Evolutionary conservation across 2,888 invertebrate genomes (phyloP), one percentile per base, ranked within the genome.

Genomic region (Stomorhina lunata): DNA sequence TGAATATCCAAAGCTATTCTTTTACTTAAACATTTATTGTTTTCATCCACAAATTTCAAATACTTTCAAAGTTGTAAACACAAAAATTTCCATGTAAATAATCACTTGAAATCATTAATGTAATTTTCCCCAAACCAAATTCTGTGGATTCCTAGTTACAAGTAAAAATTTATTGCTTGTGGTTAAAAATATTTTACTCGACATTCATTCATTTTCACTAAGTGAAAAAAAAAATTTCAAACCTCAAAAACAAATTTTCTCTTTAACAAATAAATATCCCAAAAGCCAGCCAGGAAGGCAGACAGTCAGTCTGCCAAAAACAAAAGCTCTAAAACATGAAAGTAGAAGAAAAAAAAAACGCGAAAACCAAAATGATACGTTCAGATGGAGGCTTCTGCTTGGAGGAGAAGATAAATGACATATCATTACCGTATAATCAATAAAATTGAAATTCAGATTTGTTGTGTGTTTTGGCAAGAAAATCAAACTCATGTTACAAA

Each of bases 341-440:
- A n/a, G 2, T n/a, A 0, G 6, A 37, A 17, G 25, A 37, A 12
- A 50, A 37, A 2, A 53, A 34, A 48, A 48, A 32, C 32, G 69
- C 27, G 27, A n/a, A 66, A 59, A 50, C 15, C 4, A 22, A 43
- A 53, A 27, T 37, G 1, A 7, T 45, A 12, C 15, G 15, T 29
- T 32, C 7, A 15, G 7, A 32, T 22, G 20, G 9, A 29, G 20
- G 15, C 12, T 57, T 37, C n/a, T 68, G 17, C 55, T 63, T 40
- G 32, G 1, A 12, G 27, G n/a, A 37, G 25, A 63, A 69, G 73
- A 81, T 78, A 65, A 78, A 78, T 81, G 61, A 48, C 78, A 81
- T 15, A 25, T 10, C 68, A 69, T 78, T 78, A 78, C 37, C 7
- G 50, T 57, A 15, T 12, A 71, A 55, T 63, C 37, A 63, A 57